These are phyloP conservation scores for Galerucella nymphaeae DNA, from an alignment of 2,888 invertebrate species.

Conservation along the genomic window DNA sequence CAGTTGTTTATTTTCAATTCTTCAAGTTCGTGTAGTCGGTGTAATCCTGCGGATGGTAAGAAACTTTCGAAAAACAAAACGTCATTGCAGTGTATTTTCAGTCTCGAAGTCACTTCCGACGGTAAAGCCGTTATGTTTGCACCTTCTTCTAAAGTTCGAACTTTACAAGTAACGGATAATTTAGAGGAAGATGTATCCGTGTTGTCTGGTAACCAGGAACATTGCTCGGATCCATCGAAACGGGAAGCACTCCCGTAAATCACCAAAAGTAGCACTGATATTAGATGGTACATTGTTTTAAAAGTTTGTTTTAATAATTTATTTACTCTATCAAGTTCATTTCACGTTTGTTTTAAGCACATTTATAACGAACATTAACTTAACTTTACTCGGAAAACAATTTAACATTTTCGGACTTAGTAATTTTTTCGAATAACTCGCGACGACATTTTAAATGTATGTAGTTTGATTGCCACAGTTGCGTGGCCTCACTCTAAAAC, in stretches of 20 bases:
- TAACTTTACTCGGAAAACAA: conserved; percentile 2
- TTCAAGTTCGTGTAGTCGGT: conserved; percentile 77
- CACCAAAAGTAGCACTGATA: conserved; percentile 55
- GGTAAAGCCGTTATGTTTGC: conserved; percentile 74
- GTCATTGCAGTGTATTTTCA: conserved; percentile 82
- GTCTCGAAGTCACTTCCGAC: conserved; percentile 77
- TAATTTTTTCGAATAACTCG: conserved; percentile 50
- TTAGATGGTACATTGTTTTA: conserved; percentile 68
- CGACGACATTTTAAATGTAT: conserved; percentile 35
- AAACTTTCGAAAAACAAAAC: conserved; percentile 83
- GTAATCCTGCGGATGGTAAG: conserved; percentile 73
- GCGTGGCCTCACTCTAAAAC: conserved; percentile 45
- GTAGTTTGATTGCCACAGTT: conserved; percentile 16
- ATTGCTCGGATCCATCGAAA: conserved; percentile 65
- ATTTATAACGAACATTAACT: conserved; percentile 21
- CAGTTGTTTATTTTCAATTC: conserved; percentile 82
- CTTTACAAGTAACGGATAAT: conserved; percentile 72
- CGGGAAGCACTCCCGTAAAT: conserved; percentile 54
- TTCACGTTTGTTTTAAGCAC: conserved; percentile 43
- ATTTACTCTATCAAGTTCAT: conserved; percentile 29
- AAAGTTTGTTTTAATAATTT: conserved; percentile 56
- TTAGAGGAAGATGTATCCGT: conserved; percentile 67
- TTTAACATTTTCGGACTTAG: conserved; percentile 27
- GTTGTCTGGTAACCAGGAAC: conserved; percentile 65
- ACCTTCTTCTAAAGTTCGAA: conserved; percentile 77